Evolutionary conservation across 2,797 vertebrate species (phyloP).

Genomic region (Melanotaenia boesemani): DNA sequence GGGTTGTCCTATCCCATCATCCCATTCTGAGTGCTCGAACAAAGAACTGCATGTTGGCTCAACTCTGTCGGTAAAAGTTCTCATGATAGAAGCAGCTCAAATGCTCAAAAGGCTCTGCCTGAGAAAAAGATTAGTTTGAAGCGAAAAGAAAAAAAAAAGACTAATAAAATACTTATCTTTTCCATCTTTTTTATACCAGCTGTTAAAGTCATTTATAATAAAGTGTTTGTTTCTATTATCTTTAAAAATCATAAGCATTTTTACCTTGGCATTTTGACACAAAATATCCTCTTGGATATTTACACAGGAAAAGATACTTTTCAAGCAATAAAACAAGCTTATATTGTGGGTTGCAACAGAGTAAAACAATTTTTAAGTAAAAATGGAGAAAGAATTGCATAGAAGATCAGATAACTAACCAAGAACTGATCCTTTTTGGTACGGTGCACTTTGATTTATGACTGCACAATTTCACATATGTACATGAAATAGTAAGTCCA

Average conservation of each 20-base stretch:
- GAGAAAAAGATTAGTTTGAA: conserved; percentile 87
- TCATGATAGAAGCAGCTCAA: conserved; percentile 92
- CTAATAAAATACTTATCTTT: conserved; percentile 85
- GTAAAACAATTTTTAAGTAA: conserved; percentile 79
- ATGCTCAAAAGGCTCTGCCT: conserved; percentile 93
- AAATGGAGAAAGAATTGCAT: conserved; percentile 92
- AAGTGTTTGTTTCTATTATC: conserved; percentile 84
- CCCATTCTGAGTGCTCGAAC: conserved; percentile 57
- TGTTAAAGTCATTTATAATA: conserved; percentile 87
- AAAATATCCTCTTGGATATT: conserved; percentile 83
- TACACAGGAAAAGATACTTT: conserved; percentile 85
- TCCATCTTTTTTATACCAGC: conserved; percentile 85
- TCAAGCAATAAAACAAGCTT: conserved; percentile 90
- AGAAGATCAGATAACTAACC: conserved; percentile 91
- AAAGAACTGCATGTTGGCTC: conserved; percentile 51
- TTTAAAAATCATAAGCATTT: conserved; percentile 85
- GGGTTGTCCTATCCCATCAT: conserved; percentile 65
- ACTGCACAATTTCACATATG: conserved; percentile 88
- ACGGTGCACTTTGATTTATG: conserved; percentile 86
- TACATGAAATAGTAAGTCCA: conserved; percentile 87
- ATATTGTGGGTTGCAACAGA: conserved; percentile 89
- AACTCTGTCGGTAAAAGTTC: conserved; percentile 75
- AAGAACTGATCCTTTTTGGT: conserved; percentile 89
- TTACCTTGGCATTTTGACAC: conserved; percentile 87
- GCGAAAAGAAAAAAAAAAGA: conserved; percentile 60